phyloP scores from a whole-genome alignment of 2,797 vertebrate genomes.

The Pangasius sanitwongsei region DNA sequence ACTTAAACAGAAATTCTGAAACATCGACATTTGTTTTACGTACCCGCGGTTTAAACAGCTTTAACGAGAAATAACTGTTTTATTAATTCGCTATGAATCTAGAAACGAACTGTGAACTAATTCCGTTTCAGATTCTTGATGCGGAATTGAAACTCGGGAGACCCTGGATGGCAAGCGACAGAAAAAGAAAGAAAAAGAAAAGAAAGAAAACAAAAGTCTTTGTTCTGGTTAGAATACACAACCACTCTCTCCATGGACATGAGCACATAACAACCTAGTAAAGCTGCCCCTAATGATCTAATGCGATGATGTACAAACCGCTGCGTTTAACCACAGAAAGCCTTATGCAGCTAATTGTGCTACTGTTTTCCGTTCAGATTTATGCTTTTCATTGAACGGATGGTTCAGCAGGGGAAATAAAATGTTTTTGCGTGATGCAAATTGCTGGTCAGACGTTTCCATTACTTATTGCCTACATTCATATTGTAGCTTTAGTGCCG shows the following conservation, averaged over 20 bases:
- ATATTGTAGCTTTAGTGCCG: neutral
- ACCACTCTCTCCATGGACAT: slow-evolving; percentile 15
- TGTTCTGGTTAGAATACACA: slow-evolving; percentile 17
- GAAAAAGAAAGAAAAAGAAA: neutral
- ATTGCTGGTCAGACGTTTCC: neutral
- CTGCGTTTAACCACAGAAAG: slow-evolving; percentile 67
- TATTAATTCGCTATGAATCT: neutral
- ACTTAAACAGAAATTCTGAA: neutral
- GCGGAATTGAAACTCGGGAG: neutral
- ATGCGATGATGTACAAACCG: slow-evolving; percentile 69
- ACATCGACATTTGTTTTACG: neutral
- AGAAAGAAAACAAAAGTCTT: neutral
- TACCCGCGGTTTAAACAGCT: neutral
- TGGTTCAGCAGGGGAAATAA: neutral
- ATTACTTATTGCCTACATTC: neutral
- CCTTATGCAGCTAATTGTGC: neutral
- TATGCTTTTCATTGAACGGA: neutral
- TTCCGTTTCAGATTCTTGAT: neutral
- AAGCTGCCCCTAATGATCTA: slow-evolving; percentile 64
- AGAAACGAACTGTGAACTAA: neutral
- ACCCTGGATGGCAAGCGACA: neutral
- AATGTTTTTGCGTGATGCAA: neutral
- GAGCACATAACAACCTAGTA: slow-evolving; percentile 58
- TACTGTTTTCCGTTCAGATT: neutral
- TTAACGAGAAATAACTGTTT: neutral